A percentile compares a stretch with the other conserved stretches of the same genome.
These are phyloP conservation scores for Mirounga angustirostris DNA, from an alignment of 2,113 vertebrate species.

Conservation along the genomic window DNA sequence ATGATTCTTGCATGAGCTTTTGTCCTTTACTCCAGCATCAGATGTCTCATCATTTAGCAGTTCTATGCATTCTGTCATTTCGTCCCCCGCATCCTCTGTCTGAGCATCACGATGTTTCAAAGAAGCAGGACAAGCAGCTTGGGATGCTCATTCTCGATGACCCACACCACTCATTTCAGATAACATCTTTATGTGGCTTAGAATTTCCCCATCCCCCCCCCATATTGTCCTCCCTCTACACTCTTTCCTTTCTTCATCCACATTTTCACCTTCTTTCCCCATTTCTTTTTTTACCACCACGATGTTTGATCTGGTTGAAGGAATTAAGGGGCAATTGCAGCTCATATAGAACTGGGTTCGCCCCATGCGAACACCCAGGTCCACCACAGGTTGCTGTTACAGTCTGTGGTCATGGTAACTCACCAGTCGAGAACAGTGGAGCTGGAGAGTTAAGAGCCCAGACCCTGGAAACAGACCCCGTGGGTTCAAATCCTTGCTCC, in stretches of 20 bases:
- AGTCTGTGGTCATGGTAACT: neutral
- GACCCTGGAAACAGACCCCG: neutral
- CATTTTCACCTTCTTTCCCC: neutral
- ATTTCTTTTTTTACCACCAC: neutral
- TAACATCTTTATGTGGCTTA: neutral
- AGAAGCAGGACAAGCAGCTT: neutral
- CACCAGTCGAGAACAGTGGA: fast-evolving
- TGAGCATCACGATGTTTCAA: neutral
- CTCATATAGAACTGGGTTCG: neutral
- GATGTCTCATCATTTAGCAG: neutral
- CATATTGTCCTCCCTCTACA: neutral
- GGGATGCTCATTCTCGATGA: neutral
- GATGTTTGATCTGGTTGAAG: neutral
- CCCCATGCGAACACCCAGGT: neutral
- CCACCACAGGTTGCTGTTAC: neutral
- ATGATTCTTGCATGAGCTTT: neutral
- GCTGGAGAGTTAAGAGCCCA: neutral
- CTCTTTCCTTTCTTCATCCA: neutral
- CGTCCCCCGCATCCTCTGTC: neutral
- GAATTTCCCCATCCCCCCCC: neutral
- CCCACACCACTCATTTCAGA: neutral
- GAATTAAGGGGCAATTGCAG: neutral
- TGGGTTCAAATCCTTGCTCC: neutral
- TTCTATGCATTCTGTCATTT: neutral
- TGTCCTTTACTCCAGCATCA: neutral